phyloP scores from a whole-genome alignment of 2,888 invertebrate species.

The Gibbula magus region DNA sequence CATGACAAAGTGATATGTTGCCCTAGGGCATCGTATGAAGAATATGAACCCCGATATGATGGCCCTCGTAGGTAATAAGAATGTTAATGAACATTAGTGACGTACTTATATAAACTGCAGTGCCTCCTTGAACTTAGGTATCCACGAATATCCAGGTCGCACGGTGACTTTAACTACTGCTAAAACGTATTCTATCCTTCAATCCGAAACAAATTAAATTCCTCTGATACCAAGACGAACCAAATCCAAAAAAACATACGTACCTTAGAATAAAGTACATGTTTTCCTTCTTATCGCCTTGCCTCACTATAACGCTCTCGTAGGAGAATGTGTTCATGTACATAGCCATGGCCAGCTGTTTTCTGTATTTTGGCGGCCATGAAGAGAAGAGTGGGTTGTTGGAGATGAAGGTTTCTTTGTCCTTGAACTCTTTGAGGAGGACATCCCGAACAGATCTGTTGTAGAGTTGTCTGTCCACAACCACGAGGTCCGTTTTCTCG shows the following conservation, averaged over 20 bases:
- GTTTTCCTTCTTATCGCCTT: slow-evolving; percentile 67
- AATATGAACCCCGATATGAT: too few relatives aligned
- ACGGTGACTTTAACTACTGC: too few relatives aligned
- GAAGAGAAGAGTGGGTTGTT: slow-evolving; percentile 64
- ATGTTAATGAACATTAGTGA: too few relatives aligned
- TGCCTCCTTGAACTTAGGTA: too few relatives aligned
- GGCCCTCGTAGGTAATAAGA: too few relatives aligned
- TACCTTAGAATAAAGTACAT: slow-evolving; percentile 73
- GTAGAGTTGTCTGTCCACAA: slow-evolving; percentile 72
- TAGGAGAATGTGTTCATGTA: slow-evolving; percentile 69
- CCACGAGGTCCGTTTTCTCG: slow-evolving; percentile 68
- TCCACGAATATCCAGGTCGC: too few relatives aligned
- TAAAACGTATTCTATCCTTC: too few relatives aligned
- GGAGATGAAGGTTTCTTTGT: slow-evolving; percentile 70
- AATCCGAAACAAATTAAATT: too few relatives aligned
- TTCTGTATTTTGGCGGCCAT: slow-evolving; percentile 73
- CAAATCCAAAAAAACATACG: background rate
- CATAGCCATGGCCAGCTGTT: slow-evolving; percentile 73
- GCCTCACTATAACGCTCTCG: slow-evolving; percentile 66
- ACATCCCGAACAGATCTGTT: slow-evolving; percentile 70
- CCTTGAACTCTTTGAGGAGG: slow-evolving; percentile 70
- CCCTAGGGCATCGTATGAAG: too few relatives aligned
- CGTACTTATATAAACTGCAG: too few relatives aligned
- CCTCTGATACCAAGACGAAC: background rate
- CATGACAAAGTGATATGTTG: too few relatives aligned